Evolutionary conservation across 2,888 invertebrate species (phyloP).

Genomic region (Lepidonotus clava): DNA sequence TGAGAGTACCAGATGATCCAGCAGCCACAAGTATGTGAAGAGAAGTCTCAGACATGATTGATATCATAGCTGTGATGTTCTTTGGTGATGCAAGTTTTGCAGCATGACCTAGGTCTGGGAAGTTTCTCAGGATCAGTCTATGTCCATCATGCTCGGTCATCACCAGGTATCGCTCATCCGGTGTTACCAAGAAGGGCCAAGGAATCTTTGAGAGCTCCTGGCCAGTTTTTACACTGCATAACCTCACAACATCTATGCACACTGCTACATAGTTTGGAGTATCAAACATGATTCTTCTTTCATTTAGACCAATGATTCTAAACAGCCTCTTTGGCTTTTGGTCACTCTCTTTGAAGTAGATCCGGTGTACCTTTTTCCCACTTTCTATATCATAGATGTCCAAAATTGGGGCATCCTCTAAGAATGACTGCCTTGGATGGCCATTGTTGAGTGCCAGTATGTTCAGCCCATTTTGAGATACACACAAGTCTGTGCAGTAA

Average conservation of each 20-base stretch:
- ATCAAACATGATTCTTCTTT: slow-evolving; percentile 12
- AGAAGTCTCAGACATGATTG: background rate
- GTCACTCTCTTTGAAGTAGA: background rate
- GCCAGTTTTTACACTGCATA: background rate
- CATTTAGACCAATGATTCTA: background rate
- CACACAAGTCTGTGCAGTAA: slow-evolving; percentile 16
- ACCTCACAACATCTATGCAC: slow-evolving; percentile 17
- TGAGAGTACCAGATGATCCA: slow-evolving; percentile 2
- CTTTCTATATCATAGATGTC: slow-evolving; percentile 33
- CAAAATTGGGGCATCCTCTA: slow-evolving; percentile 1
- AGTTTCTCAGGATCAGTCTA: background rate
- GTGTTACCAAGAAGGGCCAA: slow-evolving; percentile 25
- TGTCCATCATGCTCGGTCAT: slow-evolving; percentile 35
- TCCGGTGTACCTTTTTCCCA: background rate
- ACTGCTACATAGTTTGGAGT: slow-evolving; percentile 24
- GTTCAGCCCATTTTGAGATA: background rate
- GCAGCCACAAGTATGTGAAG: slow-evolving; percentile 3
- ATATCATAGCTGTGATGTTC: slow-evolving; percentile 20
- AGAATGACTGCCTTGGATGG: slow-evolving; percentile 31
- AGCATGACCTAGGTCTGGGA: background rate
- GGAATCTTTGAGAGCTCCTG: background rate
- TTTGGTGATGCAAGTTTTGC: slow-evolving; percentile 11
- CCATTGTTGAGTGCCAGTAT: slow-evolving; percentile 35
- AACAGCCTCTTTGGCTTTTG: slow-evolving; percentile 21
- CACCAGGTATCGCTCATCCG: slow-evolving; percentile 29